Conservation (phyloP, 2,797 vertebrate genomes). For the Rhincodon typus region DNA sequence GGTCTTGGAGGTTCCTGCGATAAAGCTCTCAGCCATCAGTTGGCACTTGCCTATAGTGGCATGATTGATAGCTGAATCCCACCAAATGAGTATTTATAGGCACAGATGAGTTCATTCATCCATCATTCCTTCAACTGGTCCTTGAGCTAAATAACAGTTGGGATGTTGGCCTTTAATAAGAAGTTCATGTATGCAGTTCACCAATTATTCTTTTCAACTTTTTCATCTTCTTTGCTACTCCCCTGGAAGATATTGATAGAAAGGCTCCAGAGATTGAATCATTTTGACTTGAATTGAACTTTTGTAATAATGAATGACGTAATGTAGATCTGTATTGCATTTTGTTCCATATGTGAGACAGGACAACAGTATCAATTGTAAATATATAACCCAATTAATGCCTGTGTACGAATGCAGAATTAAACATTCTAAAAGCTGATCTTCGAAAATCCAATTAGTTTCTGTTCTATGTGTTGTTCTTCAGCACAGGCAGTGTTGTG, state of each 20-base stretch:
- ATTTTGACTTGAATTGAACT: slow-evolving; percentile 14
- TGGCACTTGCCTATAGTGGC: not conserved
- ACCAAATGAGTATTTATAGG: not conserved
- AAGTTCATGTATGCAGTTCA: not conserved
- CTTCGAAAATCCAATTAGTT: not conserved
- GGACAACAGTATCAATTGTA: not conserved
- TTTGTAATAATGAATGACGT: not conserved
- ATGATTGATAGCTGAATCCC: not conserved
- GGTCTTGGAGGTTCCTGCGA: not conserved
- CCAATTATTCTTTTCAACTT: not conserved
- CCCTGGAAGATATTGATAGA: not conserved
- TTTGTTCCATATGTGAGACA: not conserved
- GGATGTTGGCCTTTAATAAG: not conserved
- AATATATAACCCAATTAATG: not conserved
- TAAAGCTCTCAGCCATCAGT: not conserved
- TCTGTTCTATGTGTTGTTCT: not conserved
- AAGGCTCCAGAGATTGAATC: not conserved
- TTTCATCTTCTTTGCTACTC: not conserved
- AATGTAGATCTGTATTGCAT: not conserved
- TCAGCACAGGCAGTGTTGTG: not conserved
- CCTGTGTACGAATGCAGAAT: not conserved
- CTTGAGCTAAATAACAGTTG: not conserved
- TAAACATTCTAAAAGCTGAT: not conserved
- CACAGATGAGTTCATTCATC: not conserved
- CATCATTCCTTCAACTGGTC: not conserved